These are phyloP conservation scores for Odontamblyopus lacepedii DNA, from an alignment of 2,797 vertebrate species.

Conservation along the genomic window DNA sequence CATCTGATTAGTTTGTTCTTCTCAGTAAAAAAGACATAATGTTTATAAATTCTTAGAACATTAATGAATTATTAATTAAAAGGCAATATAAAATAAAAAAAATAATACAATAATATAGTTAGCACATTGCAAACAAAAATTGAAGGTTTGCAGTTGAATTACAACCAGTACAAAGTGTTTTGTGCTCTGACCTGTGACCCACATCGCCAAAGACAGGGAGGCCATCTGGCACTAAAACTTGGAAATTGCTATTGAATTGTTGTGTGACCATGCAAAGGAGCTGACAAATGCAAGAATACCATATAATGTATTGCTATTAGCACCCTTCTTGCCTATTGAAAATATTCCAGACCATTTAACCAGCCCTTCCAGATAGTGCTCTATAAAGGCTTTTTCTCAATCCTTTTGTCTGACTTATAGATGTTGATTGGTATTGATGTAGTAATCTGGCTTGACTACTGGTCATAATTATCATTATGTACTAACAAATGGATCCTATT, in stretches of 20 bases:
- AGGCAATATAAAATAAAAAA: background rate
- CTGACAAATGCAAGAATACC: background rate
- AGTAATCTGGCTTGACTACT: background rate
- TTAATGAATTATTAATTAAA: background rate
- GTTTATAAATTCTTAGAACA: background rate
- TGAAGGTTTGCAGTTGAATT: background rate
- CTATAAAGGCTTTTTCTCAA: constrained; percentile 18
- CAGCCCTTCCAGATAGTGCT: constrained; percentile 24
- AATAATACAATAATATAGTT: background rate
- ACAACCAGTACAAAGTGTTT: background rate
- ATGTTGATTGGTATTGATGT: background rate
- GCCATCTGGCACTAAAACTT: background rate
- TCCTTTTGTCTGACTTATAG: background rate
- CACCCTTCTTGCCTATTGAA: background rate
- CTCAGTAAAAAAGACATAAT: background rate
- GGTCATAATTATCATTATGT: background rate
- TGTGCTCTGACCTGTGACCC: background rate
- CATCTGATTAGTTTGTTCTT: background rate
- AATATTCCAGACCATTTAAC: background rate
- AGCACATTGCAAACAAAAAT: background rate
- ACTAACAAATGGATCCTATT: background rate
- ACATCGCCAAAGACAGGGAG: background rate
- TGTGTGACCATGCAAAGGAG: background rate
- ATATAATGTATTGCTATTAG: background rate
- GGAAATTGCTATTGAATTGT: background rate